Conservation (phyloP, 2,797 vertebrate species). For the Ciconia nigra region DNA sequence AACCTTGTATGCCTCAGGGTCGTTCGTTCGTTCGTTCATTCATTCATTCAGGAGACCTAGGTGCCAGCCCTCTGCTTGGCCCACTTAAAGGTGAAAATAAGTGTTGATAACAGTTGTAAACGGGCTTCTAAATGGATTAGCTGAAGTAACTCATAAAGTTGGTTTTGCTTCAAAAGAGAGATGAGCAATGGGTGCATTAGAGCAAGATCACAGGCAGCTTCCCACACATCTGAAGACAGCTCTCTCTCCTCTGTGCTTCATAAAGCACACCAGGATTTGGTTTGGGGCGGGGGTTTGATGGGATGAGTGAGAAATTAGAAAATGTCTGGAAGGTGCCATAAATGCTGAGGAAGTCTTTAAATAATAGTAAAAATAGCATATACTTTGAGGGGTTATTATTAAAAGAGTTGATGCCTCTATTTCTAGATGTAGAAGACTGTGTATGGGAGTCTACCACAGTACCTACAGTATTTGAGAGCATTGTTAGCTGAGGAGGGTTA, state of each 20-base stretch:
- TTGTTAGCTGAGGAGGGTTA: not conserved
- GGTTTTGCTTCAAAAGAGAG: not conserved
- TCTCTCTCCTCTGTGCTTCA: not conserved
- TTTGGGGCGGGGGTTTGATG: rapidly evolving
- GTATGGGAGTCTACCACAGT: not conserved
- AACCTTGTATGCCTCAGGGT: rapidly evolving
- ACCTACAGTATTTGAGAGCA: not conserved
- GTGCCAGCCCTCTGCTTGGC: not conserved
- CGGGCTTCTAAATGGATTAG: not conserved
- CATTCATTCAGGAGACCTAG: not conserved
- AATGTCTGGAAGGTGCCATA: not conserved
- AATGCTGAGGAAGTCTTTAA: not conserved
- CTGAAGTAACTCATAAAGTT: not conserved
- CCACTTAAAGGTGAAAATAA: not conserved
- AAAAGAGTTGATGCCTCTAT: not conserved
- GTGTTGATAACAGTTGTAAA: not conserved
- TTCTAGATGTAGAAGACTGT: not conserved
- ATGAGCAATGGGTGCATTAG: not conserved
- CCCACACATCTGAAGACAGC: not conserved
- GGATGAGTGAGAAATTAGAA: not conserved
- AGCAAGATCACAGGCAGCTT: not conserved
- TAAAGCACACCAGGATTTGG: not conserved
- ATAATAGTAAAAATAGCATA: not conserved
- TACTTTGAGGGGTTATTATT: not conserved
- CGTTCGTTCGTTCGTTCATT: not conserved